These are phyloP conservation scores for Chloroclystis v-ata DNA, from an alignment of 2,888 invertebrate species.

Conservation along the genomic window DNA sequence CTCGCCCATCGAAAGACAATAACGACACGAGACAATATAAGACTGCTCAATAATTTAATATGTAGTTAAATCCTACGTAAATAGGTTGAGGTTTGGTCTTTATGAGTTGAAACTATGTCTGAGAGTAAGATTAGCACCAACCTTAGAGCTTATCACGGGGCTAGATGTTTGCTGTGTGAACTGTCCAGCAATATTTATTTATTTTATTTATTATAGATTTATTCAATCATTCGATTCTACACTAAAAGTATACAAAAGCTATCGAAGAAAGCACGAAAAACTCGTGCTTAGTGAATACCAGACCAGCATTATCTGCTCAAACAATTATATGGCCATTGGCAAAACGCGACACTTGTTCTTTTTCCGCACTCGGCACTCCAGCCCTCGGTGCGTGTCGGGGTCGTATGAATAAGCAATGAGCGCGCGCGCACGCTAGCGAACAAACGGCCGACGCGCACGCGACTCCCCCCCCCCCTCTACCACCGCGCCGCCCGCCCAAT, in stretches of 20 bases:
- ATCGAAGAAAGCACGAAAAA: not conserved
- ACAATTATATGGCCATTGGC: slow-evolving; percentile 9
- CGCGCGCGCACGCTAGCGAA: slow-evolving; percentile 73
- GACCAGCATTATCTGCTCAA: not conserved
- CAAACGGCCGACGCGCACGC: slow-evolving; percentile 65
- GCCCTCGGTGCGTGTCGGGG: slow-evolving; percentile 53
- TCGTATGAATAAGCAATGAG: slow-evolving; percentile 76
- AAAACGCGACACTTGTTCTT: slow-evolving; percentile 21
- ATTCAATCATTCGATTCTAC: too few species aligned
- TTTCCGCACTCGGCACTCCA: slow-evolving; percentile 17
- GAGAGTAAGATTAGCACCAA: too few species aligned
- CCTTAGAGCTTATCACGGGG: too few species aligned
- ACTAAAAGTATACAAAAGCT: too few species aligned
- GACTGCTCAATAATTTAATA: slow-evolving; percentile 74
- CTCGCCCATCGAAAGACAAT: slow-evolving; percentile 35
- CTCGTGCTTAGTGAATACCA: not conserved
- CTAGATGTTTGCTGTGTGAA: too few species aligned
- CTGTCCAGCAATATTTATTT: too few species aligned
- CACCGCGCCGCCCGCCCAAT: slow-evolving; percentile 43
- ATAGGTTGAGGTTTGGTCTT: slow-evolving; percentile 33
- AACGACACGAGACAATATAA: slow-evolving; percentile 68
- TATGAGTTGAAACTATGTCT: not conserved
- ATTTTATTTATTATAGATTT: too few species aligned
- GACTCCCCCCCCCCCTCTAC: slow-evolving; percentile 36
- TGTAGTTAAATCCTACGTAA: slow-evolving; percentile 60